Conservation (phyloP, 1,140 invertebrate species). For the Lerema accius region DNA sequence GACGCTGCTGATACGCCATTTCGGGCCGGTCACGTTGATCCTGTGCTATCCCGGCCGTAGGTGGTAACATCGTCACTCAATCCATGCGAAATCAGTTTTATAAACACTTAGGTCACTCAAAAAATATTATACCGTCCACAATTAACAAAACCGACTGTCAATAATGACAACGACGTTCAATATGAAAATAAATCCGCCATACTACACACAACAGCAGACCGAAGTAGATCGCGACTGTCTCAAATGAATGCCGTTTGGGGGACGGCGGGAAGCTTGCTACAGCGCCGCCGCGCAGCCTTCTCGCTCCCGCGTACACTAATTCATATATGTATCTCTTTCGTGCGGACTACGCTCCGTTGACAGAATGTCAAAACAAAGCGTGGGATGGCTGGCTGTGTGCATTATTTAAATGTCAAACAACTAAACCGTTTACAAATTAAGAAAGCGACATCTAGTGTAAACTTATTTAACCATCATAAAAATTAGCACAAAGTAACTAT, state of each 20-base stretch:
- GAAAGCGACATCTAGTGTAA: conserved; percentile 49
- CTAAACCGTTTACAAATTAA: conserved; percentile 53
- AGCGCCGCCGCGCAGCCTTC: conserved; percentile 73
- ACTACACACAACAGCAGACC: conserved; percentile 62
- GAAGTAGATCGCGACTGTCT: conserved; percentile 72
- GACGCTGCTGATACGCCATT: conserved; percentile 75
- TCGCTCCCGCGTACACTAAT: conserved; percentile 40
- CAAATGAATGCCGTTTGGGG: conserved; percentile 52
- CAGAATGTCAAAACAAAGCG: conserved; percentile 80
- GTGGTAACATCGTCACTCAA: conserved; percentile 80
- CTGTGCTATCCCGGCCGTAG: conserved; percentile 75
- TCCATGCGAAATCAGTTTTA: conserved; percentile 60
- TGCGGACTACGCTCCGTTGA: conserved; percentile 61
- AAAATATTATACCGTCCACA: conserved; percentile 36
- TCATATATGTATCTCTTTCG: conserved; percentile 46
- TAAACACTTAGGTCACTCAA: conserved; percentile 42
- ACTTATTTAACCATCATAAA: conserved; percentile 25
- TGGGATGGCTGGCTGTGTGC: conserved; percentile 57
- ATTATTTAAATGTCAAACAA: conserved; percentile 72
- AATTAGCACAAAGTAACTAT: conserved; percentile 3
- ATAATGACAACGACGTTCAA: conserved; percentile 48
- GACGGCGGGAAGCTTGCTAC: conserved; percentile 76
- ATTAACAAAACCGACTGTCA: conserved; percentile 45
- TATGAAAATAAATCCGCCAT: conserved; percentile 57
- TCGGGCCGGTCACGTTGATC: conserved; percentile 72